Percentiles rank a stretch among this genome's conserved stretches.
These are phyloP conservation scores for Cetonia aurata DNA, from an alignment of 2,888 invertebrate species.

Conservation along the genomic window DNA sequence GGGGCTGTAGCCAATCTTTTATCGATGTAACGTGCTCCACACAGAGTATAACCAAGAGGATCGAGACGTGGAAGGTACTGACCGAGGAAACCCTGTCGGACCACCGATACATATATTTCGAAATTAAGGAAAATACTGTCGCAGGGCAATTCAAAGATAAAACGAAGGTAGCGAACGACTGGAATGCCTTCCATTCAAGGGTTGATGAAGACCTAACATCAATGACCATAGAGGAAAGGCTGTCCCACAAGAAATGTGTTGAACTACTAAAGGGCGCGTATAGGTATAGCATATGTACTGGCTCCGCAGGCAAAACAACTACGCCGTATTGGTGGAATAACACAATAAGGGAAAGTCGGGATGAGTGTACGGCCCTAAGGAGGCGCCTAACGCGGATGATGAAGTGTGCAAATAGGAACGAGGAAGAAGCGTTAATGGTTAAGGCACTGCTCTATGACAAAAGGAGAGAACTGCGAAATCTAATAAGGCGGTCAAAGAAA, in stretches of 20 bases:
- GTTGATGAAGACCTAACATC: not conserved
- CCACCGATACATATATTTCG: not conserved
- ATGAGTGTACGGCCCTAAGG: not conserved
- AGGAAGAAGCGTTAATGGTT: too few relatives aligned
- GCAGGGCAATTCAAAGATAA: not conserved
- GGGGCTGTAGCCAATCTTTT: slow-evolving; percentile 32
- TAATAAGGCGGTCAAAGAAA: too few relatives aligned
- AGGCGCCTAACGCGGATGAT: not conserved
- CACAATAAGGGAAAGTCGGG: not conserved
- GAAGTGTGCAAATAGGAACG: not conserved
- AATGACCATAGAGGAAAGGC: not conserved
- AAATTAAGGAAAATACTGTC: not conserved
- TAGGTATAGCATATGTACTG: not conserved
- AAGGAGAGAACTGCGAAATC: too few relatives aligned
- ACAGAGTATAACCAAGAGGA: not conserved
- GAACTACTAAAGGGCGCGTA: not conserved
- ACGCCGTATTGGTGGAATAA: slow-evolving; percentile 2
- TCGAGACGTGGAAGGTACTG: slow-evolving; percentile 32
- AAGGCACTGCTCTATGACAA: too few relatives aligned
- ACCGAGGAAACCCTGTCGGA: slow-evolving; percentile 2
- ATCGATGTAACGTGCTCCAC: slow-evolving; percentile 43
- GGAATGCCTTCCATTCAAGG: not conserved
- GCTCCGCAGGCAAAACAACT: not conserved
- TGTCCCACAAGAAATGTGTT: not conserved
- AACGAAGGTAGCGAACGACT: not conserved